Conservation (phyloP, 2,888 invertebrate genomes). For the Eugnorisma glareosa region DNA sequence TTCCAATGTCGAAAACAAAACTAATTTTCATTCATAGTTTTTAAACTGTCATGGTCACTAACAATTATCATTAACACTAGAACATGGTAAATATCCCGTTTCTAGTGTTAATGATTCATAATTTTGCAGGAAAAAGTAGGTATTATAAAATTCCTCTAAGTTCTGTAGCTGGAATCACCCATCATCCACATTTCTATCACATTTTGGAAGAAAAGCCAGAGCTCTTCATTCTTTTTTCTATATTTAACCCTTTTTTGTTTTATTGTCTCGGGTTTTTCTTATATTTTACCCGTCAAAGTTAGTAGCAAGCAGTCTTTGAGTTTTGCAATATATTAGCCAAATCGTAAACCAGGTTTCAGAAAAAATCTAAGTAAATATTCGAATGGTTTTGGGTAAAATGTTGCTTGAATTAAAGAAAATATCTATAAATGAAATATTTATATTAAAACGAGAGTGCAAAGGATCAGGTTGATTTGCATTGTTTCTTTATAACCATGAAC, state of each 20-base stretch:
- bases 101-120: too few species aligned
- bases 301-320: not conserved
- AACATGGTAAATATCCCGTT: too few species aligned
- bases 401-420: not conserved
- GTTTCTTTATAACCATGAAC: not conserved
- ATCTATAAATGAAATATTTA: not conserved
- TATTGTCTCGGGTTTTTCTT: not conserved
- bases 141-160: too few species aligned
- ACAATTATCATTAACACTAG: too few species aligned
- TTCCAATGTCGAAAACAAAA: too few species aligned
- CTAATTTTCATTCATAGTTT: too few species aligned
- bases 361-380: not conserved
- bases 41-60: too few species aligned
- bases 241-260: not conserved
- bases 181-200: not conserved
- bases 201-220: not conserved
- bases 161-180: not conserved
- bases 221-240: too few species aligned
- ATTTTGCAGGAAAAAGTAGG: not conserved
- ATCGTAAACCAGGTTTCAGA: not conserved
- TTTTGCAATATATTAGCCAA: not conserved
- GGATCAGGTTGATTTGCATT: not conserved
- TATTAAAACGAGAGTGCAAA: not conserved
- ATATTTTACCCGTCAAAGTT: not conserved
- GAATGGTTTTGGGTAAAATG: not conserved